These are phyloP conservation scores for Chiloscyllium punctatum DNA, from an alignment of 2,797 vertebrate species.

Conservation along the genomic window DNA sequence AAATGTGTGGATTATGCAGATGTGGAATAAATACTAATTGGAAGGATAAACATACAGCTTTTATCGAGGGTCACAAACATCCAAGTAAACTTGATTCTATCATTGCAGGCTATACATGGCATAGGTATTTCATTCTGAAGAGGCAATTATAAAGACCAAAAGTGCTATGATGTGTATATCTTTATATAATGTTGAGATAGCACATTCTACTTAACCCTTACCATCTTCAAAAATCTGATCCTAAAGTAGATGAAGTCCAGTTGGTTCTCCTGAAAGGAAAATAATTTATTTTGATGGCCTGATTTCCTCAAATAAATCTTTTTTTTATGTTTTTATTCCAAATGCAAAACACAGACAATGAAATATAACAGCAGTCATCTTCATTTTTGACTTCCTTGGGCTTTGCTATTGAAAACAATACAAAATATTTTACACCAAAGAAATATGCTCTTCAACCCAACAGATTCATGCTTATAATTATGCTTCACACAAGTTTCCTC, in stretches of 20 bases:
- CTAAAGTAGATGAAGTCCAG: not conserved
- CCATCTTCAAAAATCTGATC: not conserved
- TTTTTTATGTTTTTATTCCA: not conserved
- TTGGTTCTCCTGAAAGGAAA: not conserved
- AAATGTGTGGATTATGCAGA: not conserved
- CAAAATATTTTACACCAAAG: not conserved
- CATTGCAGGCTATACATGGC: not conserved
- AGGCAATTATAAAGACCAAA: not conserved
- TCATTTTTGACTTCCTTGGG: not conserved
- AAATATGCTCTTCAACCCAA: not conserved
- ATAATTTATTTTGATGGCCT: not conserved
- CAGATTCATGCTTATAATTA: not conserved
- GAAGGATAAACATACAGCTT: not conserved
- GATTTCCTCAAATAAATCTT: not conserved
- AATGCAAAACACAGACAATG: not conserved
- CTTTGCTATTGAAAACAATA: not conserved
- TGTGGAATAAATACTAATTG: not conserved
- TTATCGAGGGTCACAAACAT: not conserved
- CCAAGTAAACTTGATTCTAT: not conserved
- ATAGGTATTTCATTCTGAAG: not conserved
- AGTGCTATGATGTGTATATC: too few species aligned
- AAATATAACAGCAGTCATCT: not conserved
- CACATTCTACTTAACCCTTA: not conserved
- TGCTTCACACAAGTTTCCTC: not conserved
- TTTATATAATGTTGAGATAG: not conserved